Evolutionary conservation across 1,140 invertebrate genomes (phyloP).

Genomic region (Littorina saxatilis): DNA sequence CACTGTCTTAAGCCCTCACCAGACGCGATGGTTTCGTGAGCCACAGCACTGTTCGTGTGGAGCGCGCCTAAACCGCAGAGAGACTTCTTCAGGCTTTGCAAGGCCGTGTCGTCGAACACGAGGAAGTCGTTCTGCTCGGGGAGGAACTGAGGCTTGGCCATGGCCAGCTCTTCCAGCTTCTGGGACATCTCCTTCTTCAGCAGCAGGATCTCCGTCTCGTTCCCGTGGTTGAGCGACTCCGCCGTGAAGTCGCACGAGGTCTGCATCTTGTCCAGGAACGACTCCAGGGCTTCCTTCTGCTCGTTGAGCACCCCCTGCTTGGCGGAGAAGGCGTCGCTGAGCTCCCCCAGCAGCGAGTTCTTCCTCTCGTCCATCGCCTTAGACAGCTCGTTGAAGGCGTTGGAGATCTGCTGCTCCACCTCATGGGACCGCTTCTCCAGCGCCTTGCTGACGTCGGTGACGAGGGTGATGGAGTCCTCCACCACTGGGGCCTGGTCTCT

Average conservation of each 20-base stretch:
- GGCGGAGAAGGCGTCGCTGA: conserved; percentile 72
- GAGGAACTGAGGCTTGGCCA: conserved; percentile 72
- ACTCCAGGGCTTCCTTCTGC: conserved; percentile 75
- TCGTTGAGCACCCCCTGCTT: conserved; percentile 76
- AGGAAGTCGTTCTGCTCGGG: conserved; percentile 77
- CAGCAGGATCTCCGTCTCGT: conserved; percentile 78
- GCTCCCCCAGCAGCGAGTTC: conserved; percentile 73
- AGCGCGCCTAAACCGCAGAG: conserved; percentile 73
- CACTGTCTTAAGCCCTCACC: conserved; percentile 76
- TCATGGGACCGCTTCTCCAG: conserved; percentile 69
- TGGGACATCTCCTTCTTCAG: conserved; percentile 79
- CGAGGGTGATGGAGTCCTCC: conserved; percentile 74
- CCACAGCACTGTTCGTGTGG: conserved; percentile 75
- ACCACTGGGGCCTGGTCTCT: conserved; percentile 75
- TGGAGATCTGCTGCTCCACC: conserved; percentile 72
- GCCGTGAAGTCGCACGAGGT: conserved; percentile 77
- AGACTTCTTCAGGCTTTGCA: conserved; percentile 69
- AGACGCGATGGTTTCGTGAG: conserved; percentile 75
- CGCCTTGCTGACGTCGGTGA: conserved; percentile 70
- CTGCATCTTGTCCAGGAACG: conserved; percentile 75
- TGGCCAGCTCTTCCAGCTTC: conserved; percentile 74
- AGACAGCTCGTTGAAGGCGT: conserved; percentile 73
- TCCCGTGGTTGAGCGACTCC: conserved; percentile 76
- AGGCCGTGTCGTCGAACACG: conserved; percentile 70
- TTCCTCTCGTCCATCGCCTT: conserved; percentile 74